phyloP scores from a whole-genome alignment of 92 coral and sea anemone genomes.

The Zoanthus sociatus region DNA sequence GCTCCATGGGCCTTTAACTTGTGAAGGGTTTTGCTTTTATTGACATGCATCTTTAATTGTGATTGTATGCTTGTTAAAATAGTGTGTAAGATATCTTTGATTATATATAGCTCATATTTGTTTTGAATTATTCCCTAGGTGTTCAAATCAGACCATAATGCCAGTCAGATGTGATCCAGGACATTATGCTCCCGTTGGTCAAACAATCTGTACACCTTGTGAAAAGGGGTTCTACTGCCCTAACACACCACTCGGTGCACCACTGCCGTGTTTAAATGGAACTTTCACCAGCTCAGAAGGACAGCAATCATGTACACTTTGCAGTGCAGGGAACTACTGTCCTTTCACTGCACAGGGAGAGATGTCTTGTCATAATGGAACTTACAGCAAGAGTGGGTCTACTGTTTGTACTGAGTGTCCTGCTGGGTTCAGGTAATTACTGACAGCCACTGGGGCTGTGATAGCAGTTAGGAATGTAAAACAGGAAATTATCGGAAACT shows the following conservation, averaged over 20 bases:
- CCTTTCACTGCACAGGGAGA: slow-evolving; percentile 74
- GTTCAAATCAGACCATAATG: slow-evolving; percentile 71
- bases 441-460: background rate
- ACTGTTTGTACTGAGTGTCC: slow-evolving; percentile 91
- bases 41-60: no score
- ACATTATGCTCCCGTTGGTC: slow-evolving; percentile 81
- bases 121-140: slow-evolving; percentile 58
- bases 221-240: slow-evolving; percentile 86
- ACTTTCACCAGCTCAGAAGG: slow-evolving; percentile 73
- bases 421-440: slow-evolving; percentile 85
- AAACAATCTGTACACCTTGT: slow-evolving; percentile 69
- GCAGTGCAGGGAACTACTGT: slow-evolving; percentile 86
- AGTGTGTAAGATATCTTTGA: background rate
- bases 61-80: no score
- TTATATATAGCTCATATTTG: background rate
- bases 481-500: background rate
- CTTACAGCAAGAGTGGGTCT: slow-evolving; percentile 86
- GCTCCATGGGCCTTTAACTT: no score
- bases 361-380: slow-evolving; percentile 76
- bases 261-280: slow-evolving; percentile 83
- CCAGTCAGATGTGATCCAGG: slow-evolving; percentile 85
- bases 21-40: no score
- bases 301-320: slow-evolving; percentile 70
- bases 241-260: slow-evolving; percentile 63
- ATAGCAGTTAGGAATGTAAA: background rate